Conservation (phyloP, 2,797 vertebrate genomes). For the Eupleurogrammus muticus region DNA sequence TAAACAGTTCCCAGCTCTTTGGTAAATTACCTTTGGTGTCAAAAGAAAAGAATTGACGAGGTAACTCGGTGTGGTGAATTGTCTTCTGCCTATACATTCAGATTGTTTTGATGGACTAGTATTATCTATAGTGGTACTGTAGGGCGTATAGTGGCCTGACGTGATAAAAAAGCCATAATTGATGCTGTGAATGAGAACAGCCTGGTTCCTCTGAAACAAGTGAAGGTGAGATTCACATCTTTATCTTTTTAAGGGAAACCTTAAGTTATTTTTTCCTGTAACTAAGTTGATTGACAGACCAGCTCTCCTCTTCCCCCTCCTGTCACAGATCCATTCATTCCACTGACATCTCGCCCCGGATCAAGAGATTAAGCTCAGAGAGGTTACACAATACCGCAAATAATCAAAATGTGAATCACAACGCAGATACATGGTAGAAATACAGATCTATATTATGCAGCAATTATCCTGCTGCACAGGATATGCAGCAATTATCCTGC, state of each 20-base stretch:
- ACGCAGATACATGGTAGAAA: slow-evolving; percentile 17
- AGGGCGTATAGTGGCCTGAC: no score
- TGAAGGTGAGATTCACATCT: slow-evolving; percentile 41
- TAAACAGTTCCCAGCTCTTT: no score
- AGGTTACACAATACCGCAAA: slow-evolving; percentile 61
- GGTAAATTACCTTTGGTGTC: no score
- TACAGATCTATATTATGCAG: neutral
- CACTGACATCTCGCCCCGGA: slow-evolving; percentile 62
- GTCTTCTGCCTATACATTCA: no score
- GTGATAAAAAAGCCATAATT: no score
- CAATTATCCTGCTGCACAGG: neutral
- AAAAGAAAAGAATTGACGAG: no score
- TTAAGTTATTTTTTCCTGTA: slow-evolving; percentile 44
- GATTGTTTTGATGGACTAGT: no score
- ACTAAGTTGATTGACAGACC: slow-evolving; percentile 64
- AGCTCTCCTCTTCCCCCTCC: slow-evolving; percentile 33
- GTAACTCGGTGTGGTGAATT: no score
- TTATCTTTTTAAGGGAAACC: slow-evolving; percentile 60
- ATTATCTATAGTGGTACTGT: no score
- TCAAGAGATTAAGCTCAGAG: slow-evolving; percentile 68
- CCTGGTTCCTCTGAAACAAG: slow-evolving; percentile 21
- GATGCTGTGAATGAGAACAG: no score
- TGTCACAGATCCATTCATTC: slow-evolving; percentile 63
- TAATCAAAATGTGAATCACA: slow-evolving; percentile 51
- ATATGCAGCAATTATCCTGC: slow-evolving; percentile 5